These are phyloP conservation scores for Polyommatus iphigenia DNA, from an alignment of 2,888 invertebrate species.

Conservation along the genomic window DNA sequence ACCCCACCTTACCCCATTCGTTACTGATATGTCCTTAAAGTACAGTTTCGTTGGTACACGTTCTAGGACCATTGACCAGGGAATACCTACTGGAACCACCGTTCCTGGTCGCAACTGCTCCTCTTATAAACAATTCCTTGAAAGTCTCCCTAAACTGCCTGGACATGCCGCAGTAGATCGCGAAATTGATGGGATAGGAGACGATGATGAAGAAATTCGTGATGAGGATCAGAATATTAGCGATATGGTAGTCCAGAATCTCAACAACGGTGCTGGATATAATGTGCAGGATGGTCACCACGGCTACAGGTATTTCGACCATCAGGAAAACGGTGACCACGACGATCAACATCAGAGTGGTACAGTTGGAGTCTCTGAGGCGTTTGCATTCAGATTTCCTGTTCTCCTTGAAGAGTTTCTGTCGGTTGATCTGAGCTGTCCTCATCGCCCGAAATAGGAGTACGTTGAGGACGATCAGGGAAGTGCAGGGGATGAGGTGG, in stretches of 20 bases:
- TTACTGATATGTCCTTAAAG: conserved; percentile 73
- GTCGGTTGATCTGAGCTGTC: conserved; percentile 88
- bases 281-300: conserved; percentile 91
- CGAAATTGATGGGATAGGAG: conserved; percentile 96
- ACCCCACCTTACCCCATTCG: background rate
- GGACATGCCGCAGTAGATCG: conserved; percentile 98
- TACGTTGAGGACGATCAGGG: conserved; percentile 92
- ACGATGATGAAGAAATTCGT: conserved; percentile 95
- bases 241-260: conserved; percentile 88
- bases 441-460: conserved; percentile 92
- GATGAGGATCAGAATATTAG: conserved; percentile 88
- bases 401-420: conserved; percentile 87
- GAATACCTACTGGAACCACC: conserved; percentile 89
- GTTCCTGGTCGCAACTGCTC: conserved; percentile 81
- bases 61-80: conserved; percentile 89
- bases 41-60: conserved; percentile 92
- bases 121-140: conserved; percentile 88
- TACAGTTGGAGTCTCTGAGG: conserved; percentile 89
- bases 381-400: conserved; percentile 89
- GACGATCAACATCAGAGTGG: conserved; percentile 92
- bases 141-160: conserved; percentile 96
- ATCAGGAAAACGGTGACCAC: conserved; percentile 91
- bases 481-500: conserved; percentile 93
- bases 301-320: conserved; percentile 91
- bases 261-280: conserved; percentile 86